Evolutionary conservation across 2,113 vertebrate genomes (phyloP).

Genomic region (Ctenomys sociabilis): DNA sequence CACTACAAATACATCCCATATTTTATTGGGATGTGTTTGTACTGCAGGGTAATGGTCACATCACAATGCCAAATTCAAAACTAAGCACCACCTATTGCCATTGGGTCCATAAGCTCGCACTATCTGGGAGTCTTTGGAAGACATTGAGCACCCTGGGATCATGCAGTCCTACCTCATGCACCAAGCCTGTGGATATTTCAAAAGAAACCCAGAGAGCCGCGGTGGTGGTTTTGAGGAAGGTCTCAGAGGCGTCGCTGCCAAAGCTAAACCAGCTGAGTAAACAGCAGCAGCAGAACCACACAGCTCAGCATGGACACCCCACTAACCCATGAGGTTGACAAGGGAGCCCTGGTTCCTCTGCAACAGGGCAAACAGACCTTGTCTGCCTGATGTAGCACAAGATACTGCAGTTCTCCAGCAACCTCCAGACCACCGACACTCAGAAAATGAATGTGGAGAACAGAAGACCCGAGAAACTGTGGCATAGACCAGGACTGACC

Average conservation of each 20-base stretch:
- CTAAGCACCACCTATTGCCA: background rate
- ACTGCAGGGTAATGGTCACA: background rate
- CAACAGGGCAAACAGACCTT: background rate
- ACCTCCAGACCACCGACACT: constrained; percentile 66
- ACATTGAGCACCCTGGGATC: background rate
- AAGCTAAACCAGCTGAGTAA: constrained; percentile 63
- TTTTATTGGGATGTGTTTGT: background rate
- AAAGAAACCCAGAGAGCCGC: background rate
- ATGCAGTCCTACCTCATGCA: background rate
- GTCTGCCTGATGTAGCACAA: constrained; percentile 19
- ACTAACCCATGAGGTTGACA: background rate
- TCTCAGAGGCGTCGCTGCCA: background rate
- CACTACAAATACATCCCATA: too few species aligned
- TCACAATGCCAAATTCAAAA: background rate
- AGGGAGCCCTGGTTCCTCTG: constrained; percentile 4
- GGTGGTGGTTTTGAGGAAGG: constrained; percentile 35
- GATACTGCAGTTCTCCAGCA: constrained; percentile 49
- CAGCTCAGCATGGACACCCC: background rate
- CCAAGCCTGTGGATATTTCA: constrained; percentile 30
- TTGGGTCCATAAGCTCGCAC: background rate
- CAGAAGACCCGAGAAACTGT: constrained; percentile 55
- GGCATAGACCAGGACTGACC: constrained; percentile 46
- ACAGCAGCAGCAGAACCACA: background rate
- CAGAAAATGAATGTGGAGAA: constrained; percentile 49
- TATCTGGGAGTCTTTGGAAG: constrained; percentile 24